A percentile compares a stretch with the other conserved stretches of the same genome.
Conservation (phyloP, 2,113 vertebrate genomes). For the Peromyscus maniculatus region DNA sequence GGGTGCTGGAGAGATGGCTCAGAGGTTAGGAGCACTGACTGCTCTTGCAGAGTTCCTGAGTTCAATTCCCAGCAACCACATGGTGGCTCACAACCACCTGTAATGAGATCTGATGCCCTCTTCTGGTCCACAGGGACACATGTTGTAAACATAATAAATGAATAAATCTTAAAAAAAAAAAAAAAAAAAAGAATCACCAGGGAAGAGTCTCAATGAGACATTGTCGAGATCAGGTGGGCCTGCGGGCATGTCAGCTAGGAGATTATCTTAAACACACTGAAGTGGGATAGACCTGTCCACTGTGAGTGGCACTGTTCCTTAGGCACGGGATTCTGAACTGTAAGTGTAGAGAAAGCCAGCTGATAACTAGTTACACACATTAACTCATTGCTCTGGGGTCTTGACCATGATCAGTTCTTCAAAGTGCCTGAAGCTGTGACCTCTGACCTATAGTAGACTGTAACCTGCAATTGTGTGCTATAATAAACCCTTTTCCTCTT, state of each 20-base stretch:
- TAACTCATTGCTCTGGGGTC: background rate
- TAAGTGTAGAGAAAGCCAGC: background rate
- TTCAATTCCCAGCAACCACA: too few species aligned
- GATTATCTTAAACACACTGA: background rate
- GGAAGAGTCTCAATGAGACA: background rate
- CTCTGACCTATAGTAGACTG: background rate
- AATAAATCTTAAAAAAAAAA: too few species aligned
- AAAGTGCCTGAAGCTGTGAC: background rate
- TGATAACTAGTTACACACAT: background rate
- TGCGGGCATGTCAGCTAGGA: background rate
- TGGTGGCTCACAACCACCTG: too few species aligned
- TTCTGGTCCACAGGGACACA: too few species aligned
- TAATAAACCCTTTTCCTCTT: background rate
- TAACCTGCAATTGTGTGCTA: background rate
- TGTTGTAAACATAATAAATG: too few species aligned
- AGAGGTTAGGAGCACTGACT: too few species aligned
- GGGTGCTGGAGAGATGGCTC: too few species aligned
- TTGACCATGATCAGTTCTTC: background rate
- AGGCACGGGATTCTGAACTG: background rate
- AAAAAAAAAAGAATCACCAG: background rate
- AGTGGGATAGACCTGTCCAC: too few species aligned
- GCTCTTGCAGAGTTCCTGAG: too few species aligned
- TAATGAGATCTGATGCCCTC: too few species aligned
- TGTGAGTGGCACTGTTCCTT: background rate
- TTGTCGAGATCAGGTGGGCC: background rate